Evolutionary conservation across 2,888 invertebrate species (phyloP).

Genomic region (Geophilus truncorum): DNA sequence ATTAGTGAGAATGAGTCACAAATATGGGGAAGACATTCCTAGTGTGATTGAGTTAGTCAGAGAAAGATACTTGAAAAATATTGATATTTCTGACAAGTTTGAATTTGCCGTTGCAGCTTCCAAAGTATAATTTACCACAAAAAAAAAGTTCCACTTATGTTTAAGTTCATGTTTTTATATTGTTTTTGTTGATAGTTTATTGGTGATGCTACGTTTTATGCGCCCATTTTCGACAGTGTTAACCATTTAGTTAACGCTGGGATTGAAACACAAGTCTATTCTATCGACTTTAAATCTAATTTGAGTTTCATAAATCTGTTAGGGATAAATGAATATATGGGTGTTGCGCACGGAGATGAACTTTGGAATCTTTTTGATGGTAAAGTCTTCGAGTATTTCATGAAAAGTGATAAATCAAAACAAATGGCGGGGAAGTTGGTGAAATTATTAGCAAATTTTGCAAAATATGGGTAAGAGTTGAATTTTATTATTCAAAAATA

Average conservation of each 20-base stretch:
- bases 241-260: background rate
- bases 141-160: too few relatives aligned
- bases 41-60: background rate
- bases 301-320: background rate
- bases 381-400: background rate
- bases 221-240: background rate
- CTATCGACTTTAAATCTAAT: background rate
- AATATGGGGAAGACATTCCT: background rate
- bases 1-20: background rate
- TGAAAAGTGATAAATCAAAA: background rate
- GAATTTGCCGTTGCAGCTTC: background rate
- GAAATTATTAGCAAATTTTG: background rate
- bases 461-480: background rate
- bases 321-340: background rate
- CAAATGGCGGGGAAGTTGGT: background rate
- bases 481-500: background rate
- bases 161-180: background rate
- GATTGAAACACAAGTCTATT: background rate
- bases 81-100: background rate
- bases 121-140: too few relatives aligned
- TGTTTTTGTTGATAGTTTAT: background rate
- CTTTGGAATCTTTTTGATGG: background rate
- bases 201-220: background rate
- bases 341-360: background rate
- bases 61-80: background rate